Evolutionary conservation across 37 sponge, comb jelly and placozoan genomes (phyloP).

Genomic region (Dysidea cf. avara): DNA sequence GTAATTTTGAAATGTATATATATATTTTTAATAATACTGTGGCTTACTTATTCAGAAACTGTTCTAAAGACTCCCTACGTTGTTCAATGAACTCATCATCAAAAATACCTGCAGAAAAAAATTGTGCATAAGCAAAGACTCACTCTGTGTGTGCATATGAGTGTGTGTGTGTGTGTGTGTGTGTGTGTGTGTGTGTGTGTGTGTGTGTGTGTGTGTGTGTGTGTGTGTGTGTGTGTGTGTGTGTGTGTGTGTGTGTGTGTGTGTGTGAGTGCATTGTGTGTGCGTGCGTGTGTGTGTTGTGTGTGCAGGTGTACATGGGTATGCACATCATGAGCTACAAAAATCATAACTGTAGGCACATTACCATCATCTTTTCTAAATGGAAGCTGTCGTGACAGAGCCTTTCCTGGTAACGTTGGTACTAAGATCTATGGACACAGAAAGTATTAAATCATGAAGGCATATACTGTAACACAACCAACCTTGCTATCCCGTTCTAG

Average conservation of each 20-base stretch:
- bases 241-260: too few species aligned
- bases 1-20: background rate
- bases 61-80: conserved; percentile 83
- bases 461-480: background rate
- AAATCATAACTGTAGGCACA: too few species aligned
- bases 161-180: too few species aligned
- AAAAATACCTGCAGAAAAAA: conserved; percentile 71
- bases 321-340: too few species aligned
- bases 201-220: too few species aligned
- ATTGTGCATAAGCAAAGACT: too few species aligned
- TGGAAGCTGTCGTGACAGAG: conserved; percentile 89
- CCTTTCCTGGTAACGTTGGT: conserved; percentile 96
- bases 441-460: background rate
- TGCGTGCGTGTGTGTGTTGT: too few species aligned
- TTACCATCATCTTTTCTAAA: conserved; percentile 97
- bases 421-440: conserved; percentile 78
- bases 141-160: too few species aligned
- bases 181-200: too few species aligned
- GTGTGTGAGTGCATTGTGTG: too few species aligned
- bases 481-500: conserved; percentile 97
- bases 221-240: too few species aligned
- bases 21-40: background rate
- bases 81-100: conserved; percentile 97
- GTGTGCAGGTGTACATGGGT: too few species aligned
- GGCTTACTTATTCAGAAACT: conserved; percentile 93